A percentile compares a stretch with the other conserved stretches of the same genome.
Evolutionary conservation across 1,140 invertebrate species (phyloP).

Genomic region (Bathynomus jamesi): DNA sequence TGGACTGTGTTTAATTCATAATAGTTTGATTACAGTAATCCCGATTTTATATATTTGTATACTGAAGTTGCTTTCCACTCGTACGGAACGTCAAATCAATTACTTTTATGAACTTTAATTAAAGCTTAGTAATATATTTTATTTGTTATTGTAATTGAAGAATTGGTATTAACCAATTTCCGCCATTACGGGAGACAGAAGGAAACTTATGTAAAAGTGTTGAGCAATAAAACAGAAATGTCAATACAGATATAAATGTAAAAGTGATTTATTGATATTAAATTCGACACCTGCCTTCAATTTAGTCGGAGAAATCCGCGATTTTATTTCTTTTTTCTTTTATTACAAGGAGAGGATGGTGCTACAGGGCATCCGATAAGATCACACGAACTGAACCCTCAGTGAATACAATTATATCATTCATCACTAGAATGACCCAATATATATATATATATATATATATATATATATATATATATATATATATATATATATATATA

Average conservation of each 20-base stretch:
- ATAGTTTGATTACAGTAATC: background rate
- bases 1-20: background rate
- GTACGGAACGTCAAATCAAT: background rate
- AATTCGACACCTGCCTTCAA: background rate
- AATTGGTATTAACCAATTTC: background rate
- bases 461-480: too few relatives aligned
- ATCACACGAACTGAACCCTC: too few relatives aligned
- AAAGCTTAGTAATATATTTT: background rate
- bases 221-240: background rate
- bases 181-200: background rate
- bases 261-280: background rate
- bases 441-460: too few relatives aligned
- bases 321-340: too few relatives aligned
- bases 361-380: too few relatives aligned
- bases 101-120: background rate
- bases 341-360: too few relatives aligned
- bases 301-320: too few relatives aligned
- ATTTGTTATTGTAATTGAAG: background rate
- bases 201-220: background rate
- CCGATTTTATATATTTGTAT: background rate
- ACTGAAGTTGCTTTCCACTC: background rate
- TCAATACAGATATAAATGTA: background rate
- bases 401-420: too few relatives aligned
- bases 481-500: too few relatives aligned
- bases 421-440: too few relatives aligned